These are phyloP conservation scores for Dilophus febrilis DNA, from an alignment of 2,888 invertebrate species.

Conservation along the genomic window DNA sequence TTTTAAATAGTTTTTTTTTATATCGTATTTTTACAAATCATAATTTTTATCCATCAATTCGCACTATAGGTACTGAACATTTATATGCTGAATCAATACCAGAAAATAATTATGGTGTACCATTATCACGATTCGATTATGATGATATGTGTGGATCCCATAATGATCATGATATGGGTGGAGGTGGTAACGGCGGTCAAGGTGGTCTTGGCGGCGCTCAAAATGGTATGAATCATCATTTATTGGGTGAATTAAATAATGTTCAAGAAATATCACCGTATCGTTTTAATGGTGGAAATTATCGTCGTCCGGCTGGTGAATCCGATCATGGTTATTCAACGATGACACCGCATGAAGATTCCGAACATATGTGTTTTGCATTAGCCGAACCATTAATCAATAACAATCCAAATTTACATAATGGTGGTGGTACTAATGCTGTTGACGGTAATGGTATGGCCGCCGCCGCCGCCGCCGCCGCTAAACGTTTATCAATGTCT, in stretches of 20 bases:
- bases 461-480: too few relatives aligned
- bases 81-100: slow-evolving; percentile 35
- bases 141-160: slow-evolving; percentile 40
- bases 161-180: slow-evolving; percentile 27
- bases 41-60: not conserved
- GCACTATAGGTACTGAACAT: slow-evolving; percentile 23
- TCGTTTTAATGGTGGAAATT: slow-evolving; percentile 53
- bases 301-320: slow-evolving; percentile 44
- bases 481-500: slow-evolving; percentile 32
- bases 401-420: slow-evolving; percentile 16
- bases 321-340: slow-evolving; percentile 94
- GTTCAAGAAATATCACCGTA: slow-evolving; percentile 63
- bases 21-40: not conserved
- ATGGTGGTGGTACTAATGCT: too few relatives aligned
- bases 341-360: slow-evolving; percentile 84
- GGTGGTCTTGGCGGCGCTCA: slow-evolving; percentile 6
- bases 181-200: slow-evolving; percentile 20
- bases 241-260: slow-evolving; percentile 39
- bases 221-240: slow-evolving; percentile 39
- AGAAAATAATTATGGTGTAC: slow-evolving; percentile 39
- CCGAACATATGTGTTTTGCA: slow-evolving; percentile 64
- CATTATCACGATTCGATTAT: slow-evolving; percentile 55
- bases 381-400: slow-evolving; percentile 44
- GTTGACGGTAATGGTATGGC: too few relatives aligned
- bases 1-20: too few relatives aligned